phyloP scores from a whole-genome alignment of 2,797 vertebrate genomes.

The Leucoraja ocellata region DNA sequence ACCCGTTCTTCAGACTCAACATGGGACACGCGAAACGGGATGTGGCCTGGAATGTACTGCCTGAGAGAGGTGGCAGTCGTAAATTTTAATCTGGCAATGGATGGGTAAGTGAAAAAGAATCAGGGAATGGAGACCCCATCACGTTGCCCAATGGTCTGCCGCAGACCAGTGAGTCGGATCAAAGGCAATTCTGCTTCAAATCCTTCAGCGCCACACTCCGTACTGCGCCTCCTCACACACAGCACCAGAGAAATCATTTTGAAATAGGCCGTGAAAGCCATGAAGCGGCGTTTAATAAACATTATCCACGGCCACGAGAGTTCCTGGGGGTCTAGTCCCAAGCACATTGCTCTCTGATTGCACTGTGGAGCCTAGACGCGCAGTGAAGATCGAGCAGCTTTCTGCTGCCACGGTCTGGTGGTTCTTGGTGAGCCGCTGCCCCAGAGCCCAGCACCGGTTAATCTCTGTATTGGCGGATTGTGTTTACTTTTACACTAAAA shows the following conservation, averaged over 20 bases:
- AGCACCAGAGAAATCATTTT: not conserved
- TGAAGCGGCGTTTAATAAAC: not conserved
- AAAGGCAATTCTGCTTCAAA: not conserved
- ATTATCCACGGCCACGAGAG: not conserved
- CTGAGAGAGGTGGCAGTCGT: not conserved
- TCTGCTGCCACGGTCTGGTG: not conserved
- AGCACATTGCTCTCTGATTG: not conserved
- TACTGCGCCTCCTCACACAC: not conserved
- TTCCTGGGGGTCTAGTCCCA: not conserved
- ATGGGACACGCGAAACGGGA: not conserved
- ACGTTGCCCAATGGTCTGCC: not conserved
- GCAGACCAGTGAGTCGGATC: too few relatives aligned
- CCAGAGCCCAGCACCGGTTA: not conserved
- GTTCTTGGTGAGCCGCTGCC: not conserved
- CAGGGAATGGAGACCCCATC: not conserved
- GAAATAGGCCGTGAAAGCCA: not conserved
- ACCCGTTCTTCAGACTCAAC: not conserved
- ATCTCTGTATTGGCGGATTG: too few relatives aligned
- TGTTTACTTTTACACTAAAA: too few relatives aligned
- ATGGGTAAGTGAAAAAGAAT: not conserved
- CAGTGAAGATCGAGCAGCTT: not conserved
- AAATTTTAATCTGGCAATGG: not conserved
- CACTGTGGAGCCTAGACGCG: not conserved
- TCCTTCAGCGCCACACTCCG: too few relatives aligned
- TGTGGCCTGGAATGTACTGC: not conserved